phyloP scores from a whole-genome alignment of 1,140 invertebrate genomes.

The Platyscapa corneri region DNA sequence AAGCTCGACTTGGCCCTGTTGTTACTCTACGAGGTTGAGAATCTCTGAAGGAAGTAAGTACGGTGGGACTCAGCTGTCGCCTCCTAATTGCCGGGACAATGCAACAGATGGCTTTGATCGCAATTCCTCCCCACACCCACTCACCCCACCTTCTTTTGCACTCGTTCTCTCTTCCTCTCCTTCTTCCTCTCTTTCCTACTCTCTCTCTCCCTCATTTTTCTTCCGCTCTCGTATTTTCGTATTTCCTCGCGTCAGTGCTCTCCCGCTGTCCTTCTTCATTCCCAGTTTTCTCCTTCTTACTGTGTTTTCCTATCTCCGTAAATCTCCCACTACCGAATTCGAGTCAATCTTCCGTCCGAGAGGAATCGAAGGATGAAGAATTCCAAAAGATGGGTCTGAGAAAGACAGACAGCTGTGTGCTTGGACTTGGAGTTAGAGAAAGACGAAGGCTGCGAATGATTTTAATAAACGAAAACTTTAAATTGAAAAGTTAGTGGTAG shows the following conservation, averaged over 20 bases:
- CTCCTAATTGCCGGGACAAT: conserved; percentile 76
- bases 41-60: conserved; percentile 72
- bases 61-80: conserved; percentile 74
- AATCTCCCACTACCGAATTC: background rate
- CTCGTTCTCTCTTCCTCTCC: background rate
- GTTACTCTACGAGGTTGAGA: conserved; percentile 60
- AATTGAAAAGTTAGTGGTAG: conserved; percentile 36
- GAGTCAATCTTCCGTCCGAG: conserved; percentile 43
- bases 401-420: conserved; percentile 52
- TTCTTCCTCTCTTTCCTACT: conserved; percentile 1
- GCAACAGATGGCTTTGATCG: conserved; percentile 76
- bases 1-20: conserved; percentile 1
- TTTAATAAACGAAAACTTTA: conserved; percentile 52
- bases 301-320: conserved; percentile 36
- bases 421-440: conserved; percentile 18
- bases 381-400: conserved; percentile 42
- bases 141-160: conserved; percentile 34
- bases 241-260: background rate
- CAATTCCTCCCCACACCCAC: conserved; percentile 63
- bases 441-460: conserved; percentile 31
- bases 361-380: conserved; percentile 32
- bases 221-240: background rate
- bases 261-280: background rate
- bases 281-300: background rate
- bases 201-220: background rate